Percentiles rank a stretch among this genome's conserved stretches.
These are phyloP conservation scores for Meiosimyza decipiens DNA, from an alignment of 2,888 invertebrate genomes.

Conservation along the genomic window DNA sequence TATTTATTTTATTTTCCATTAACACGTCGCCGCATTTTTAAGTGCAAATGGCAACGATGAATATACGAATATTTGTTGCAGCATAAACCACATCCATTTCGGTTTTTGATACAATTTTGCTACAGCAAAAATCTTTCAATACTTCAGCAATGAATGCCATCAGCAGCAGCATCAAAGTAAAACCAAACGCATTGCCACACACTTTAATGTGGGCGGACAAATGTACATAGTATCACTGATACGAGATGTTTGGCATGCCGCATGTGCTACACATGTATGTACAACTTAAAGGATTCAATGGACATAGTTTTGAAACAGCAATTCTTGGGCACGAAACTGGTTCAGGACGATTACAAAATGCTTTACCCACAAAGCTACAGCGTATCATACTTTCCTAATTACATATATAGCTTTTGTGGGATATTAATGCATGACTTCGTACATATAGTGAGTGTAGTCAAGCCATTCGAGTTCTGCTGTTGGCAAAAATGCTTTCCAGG, in stretches of 20 bases:
- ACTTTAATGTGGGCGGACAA: neutral
- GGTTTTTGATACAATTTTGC: slow-evolving; percentile 17
- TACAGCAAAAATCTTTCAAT: neutral
- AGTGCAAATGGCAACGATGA: slow-evolving; percentile 6
- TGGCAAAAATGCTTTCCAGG: too few relatives aligned
- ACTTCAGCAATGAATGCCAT: neutral
- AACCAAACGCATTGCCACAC: neutral
- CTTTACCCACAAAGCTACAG: too few relatives aligned
- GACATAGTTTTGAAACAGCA: neutral
- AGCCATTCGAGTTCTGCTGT: too few relatives aligned
- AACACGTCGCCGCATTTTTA: slow-evolving; percentile 15
- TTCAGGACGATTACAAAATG: neutral
- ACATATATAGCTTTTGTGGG: too few relatives aligned
- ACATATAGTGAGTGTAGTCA: too few relatives aligned
- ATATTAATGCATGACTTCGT: too few relatives aligned
- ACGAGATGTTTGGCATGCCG: neutral
- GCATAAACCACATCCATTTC: slow-evolving; percentile 18
- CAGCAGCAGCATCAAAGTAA: slow-evolving; percentile 20
- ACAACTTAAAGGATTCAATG: neutral
- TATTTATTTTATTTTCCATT: neutral
- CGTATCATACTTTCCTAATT: too few relatives aligned
- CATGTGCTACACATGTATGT: neutral
- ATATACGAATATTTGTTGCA: too few relatives aligned
- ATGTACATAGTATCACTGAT: neutral
- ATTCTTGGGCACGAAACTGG: neutral